These are phyloP conservation scores for Agonopterix arenella DNA, from an alignment of 2,888 invertebrate genomes.

Conservation along the genomic window DNA sequence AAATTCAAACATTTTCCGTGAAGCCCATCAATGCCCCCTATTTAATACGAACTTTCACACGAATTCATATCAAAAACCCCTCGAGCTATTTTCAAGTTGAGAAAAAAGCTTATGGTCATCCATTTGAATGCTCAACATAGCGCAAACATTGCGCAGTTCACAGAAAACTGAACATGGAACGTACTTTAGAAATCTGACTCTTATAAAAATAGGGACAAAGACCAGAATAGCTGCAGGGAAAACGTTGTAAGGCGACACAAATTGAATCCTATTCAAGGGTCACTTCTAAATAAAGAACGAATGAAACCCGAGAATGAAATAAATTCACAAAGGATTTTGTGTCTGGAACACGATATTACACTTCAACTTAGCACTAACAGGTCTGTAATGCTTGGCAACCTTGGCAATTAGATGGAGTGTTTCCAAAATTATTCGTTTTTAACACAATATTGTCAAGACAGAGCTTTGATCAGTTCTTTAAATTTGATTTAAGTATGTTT, in stretches of 20 bases:
- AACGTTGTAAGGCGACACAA: conserved; percentile 6
- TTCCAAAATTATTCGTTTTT: no score
- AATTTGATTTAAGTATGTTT: no score
- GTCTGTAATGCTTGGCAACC: no score
- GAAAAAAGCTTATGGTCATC: conserved; percentile 10
- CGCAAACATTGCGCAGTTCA: conserved; percentile 6
- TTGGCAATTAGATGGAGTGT: no score
- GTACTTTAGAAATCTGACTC: background rate
- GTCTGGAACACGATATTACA: background rate
- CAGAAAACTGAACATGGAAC: background rate
- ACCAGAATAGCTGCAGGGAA: background rate
- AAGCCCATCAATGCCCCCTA: no score
- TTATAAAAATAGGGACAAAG: background rate
- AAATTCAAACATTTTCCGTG: no score
- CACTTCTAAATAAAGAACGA: conserved; percentile 16
- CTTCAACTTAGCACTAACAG: background rate
- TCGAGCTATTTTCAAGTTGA: background rate
- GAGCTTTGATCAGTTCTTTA: no score
- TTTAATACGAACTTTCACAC: no score
- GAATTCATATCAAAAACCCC: no score
- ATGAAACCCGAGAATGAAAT: conserved; percentile 22
- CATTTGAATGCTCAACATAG: conserved; percentile 22
- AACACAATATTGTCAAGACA: no score
- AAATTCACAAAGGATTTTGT: conserved; percentile 11
- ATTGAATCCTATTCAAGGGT: conserved; percentile 11